A percentile compares a stretch with the other conserved stretches of the same genome.
These are phyloP conservation scores for Drosophila serrata DNA, from an alignment of 1,140 invertebrate species.

Conservation along the genomic window DNA sequence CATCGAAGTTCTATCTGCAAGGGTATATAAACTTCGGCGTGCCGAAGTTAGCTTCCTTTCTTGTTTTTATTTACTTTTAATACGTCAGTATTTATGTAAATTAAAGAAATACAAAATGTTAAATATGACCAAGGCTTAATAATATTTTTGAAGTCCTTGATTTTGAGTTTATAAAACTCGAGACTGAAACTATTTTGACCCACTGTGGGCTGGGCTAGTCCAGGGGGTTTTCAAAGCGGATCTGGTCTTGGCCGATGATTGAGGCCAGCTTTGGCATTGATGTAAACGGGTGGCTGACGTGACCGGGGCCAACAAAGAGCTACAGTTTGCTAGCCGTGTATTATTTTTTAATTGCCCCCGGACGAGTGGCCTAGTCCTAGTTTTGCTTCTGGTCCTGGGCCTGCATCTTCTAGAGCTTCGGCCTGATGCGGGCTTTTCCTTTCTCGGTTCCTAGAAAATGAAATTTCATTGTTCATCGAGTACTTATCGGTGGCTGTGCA, in stretches of 20 bases:
- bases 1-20: too few relatives aligned
- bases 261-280: conserved; percentile 16
- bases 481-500: conserved; percentile 26
- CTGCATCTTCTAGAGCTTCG: background rate
- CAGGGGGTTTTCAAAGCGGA: background rate
- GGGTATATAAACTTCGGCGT: too few relatives aligned
- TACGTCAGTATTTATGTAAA: too few relatives aligned
- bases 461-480: conserved; percentile 40
- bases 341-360: conserved; percentile 31
- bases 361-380: background rate
- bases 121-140: background rate
- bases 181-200: background rate
- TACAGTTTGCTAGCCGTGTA: conserved; percentile 21
- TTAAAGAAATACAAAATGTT: background rate
- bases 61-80: too few relatives aligned
- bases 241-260: conserved; percentile 25
- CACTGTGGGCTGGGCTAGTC: background rate
- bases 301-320: conserved; percentile 20
- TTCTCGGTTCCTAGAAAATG: conserved; percentile 14
- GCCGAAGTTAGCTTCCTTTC: too few relatives aligned
- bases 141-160: background rate
- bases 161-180: background rate
- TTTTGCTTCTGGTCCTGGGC: background rate
- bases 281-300: conserved; percentile 25
- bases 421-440: background rate